Evolutionary conservation across 2,113 vertebrate species (phyloP).

Genomic region (Marcusenius ussheri): DNA sequence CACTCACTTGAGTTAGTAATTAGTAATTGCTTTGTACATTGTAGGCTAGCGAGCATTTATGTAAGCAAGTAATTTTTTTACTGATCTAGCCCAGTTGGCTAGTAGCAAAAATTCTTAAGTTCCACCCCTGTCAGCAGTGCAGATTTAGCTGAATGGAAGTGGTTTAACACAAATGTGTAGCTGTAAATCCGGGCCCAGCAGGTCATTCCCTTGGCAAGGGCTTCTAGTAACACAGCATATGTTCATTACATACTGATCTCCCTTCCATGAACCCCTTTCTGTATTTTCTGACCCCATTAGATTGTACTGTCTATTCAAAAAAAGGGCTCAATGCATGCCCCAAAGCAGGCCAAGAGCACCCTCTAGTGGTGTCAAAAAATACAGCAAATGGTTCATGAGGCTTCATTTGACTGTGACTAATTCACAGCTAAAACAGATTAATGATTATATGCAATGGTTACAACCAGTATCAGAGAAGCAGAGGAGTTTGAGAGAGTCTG

Average conservation of each 20-base stretch:
- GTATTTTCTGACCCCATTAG: background rate
- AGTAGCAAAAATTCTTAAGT: background rate
- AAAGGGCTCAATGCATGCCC: background rate
- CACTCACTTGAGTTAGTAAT: background rate
- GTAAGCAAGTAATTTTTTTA: background rate
- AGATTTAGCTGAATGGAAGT: background rate
- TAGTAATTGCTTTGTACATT: background rate
- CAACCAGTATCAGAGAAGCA: background rate
- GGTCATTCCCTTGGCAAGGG: background rate
- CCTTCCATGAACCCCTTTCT: background rate
- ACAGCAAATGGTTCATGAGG: background rate
- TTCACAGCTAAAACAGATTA: background rate
- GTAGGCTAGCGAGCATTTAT: background rate
- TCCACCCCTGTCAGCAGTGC: background rate
- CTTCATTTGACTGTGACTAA: background rate
- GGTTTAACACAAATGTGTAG: background rate
- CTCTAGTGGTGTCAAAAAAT: background rate
- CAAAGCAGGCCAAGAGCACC: background rate
- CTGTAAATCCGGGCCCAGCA: background rate
- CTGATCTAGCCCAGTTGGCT: background rate
- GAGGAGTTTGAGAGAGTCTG: background rate
- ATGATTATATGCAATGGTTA: background rate
- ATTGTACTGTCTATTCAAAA: background rate
- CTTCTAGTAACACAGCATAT: background rate
- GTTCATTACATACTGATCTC: background rate